Percentiles rank a stretch among this genome's conserved stretches.
Conservation (phyloP, 2,888 invertebrate genomes). For the Heliconius charithonia region DNA sequence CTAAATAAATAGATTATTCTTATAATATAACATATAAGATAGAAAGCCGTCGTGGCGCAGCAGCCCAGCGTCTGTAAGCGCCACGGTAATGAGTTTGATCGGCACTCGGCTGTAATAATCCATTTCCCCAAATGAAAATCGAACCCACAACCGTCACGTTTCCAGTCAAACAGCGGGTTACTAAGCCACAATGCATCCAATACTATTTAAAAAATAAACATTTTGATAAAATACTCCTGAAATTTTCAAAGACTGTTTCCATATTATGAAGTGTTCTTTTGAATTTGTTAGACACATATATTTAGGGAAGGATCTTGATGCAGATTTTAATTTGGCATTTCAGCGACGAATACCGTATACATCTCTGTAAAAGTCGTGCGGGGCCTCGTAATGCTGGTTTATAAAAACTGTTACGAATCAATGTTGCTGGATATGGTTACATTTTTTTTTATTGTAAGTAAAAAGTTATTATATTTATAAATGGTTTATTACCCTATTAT, state of each 20-base stretch:
- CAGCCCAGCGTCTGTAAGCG: not conserved
- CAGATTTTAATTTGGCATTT: constrained; percentile 32
- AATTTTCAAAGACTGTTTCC: not conserved
- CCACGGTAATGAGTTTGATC: not conserved
- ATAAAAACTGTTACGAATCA: constrained; percentile 30
- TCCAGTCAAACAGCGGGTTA: too few relatives aligned
- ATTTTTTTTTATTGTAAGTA: too few relatives aligned
- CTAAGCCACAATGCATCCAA: too few relatives aligned
- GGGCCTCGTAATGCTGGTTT: constrained; percentile 28
- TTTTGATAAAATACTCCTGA: not conserved
- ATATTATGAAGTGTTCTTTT: not conserved
- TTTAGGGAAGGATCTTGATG: constrained; percentile 14
- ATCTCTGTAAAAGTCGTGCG: constrained; percentile 25
- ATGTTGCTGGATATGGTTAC: constrained; percentile 4
- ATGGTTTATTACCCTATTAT: too few relatives aligned
- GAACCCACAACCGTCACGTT: too few relatives aligned
- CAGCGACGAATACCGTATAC: constrained; percentile 23
- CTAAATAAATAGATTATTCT: not conserved
- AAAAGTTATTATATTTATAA: too few relatives aligned
- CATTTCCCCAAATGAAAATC: too few relatives aligned
- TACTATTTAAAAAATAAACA: too few relatives aligned
- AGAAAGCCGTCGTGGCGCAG: not conserved
- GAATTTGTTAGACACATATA: constrained; percentile 4
- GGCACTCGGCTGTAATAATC: not conserved
- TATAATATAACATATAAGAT: too few relatives aligned